phyloP scores from a whole-genome alignment of 1,140 invertebrate species.

The Pseudomyrmex flavicornis region DNA sequence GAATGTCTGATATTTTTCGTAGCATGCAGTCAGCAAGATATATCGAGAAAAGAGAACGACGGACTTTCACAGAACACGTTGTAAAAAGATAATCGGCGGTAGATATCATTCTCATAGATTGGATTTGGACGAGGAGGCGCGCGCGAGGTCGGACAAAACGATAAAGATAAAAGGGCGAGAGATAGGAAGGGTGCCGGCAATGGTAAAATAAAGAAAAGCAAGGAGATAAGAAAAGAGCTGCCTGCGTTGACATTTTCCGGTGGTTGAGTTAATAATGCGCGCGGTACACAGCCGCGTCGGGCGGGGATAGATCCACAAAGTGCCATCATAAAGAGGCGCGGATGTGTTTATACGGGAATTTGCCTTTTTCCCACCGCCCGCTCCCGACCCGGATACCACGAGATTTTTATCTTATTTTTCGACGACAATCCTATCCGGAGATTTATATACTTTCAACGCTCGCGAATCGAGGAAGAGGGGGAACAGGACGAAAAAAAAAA shows the following conservation, averaged over 20 bases:
- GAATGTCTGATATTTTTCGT: neutral
- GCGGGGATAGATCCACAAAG: constrained; percentile 75
- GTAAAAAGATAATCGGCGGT: constrained; percentile 32
- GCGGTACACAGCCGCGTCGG: constrained; percentile 77
- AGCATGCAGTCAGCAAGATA: neutral
- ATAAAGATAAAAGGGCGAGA: constrained; percentile 67
- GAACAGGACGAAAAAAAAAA: neutral
- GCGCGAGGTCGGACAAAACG: constrained; percentile 60
- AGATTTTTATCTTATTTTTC: constrained; percentile 84
- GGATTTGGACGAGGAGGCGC: constrained; percentile 37
- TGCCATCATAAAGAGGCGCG: constrained; percentile 82
- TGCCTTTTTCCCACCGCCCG: constrained; percentile 78
- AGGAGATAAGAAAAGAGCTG: constrained; percentile 70
- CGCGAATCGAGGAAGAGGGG: constrained; percentile 46
- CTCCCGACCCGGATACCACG: constrained; percentile 49
- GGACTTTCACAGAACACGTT: constrained; percentile 1
- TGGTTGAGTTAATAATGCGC: constrained; percentile 85
- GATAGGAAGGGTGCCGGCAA: constrained; percentile 19
- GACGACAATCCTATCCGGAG: constrained; percentile 78
- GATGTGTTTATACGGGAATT: constrained; percentile 85
- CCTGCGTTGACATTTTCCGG: constrained; percentile 83
- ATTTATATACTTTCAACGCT: constrained; percentile 81
- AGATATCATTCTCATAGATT: constrained; percentile 41
- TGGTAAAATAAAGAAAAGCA: constrained; percentile 80
- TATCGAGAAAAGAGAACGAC: neutral